These are phyloP conservation scores for Nyctibius bracteatus DNA, from an alignment of 2,113 vertebrate species.

Conservation along the genomic window DNA sequence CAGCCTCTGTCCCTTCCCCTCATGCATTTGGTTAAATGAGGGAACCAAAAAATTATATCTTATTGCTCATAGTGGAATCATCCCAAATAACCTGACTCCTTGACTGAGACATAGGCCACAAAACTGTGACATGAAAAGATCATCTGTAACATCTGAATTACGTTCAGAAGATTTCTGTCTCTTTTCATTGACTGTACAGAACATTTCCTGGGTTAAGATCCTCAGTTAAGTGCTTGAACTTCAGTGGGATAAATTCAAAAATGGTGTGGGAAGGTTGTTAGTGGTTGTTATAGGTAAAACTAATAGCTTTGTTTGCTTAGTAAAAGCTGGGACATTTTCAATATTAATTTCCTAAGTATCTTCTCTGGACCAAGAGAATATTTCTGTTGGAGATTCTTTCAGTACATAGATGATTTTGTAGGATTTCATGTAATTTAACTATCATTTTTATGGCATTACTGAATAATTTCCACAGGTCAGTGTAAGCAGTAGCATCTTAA, in stretches of 20 bases:
- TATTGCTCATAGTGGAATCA: neutral
- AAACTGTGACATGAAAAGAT: neutral
- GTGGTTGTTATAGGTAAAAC: neutral
- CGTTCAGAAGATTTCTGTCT: neutral
- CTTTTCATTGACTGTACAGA: neutral
- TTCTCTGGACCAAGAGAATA: neutral
- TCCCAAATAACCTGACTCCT: neutral
- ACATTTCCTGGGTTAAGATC: neutral
- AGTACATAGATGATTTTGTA: neutral
- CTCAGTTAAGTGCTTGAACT: neutral
- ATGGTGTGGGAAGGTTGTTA: neutral
- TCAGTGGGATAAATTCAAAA: neutral
- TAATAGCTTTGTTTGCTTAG: neutral
- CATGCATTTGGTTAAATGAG: neutral
- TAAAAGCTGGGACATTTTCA: neutral
- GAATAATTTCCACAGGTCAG: neutral
- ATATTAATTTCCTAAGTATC: neutral
- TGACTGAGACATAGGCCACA: neutral
- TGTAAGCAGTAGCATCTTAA: neutral
- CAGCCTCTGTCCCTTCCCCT: neutral
- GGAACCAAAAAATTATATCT: neutral
- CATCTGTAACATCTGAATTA: neutral
- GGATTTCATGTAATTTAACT: neutral
- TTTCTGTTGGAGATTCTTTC: neutral
- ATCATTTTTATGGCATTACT: neutral